These are phyloP conservation scores for Corvus moneduloides DNA, from an alignment of 2,113 vertebrate species.

Conservation along the genomic window DNA sequence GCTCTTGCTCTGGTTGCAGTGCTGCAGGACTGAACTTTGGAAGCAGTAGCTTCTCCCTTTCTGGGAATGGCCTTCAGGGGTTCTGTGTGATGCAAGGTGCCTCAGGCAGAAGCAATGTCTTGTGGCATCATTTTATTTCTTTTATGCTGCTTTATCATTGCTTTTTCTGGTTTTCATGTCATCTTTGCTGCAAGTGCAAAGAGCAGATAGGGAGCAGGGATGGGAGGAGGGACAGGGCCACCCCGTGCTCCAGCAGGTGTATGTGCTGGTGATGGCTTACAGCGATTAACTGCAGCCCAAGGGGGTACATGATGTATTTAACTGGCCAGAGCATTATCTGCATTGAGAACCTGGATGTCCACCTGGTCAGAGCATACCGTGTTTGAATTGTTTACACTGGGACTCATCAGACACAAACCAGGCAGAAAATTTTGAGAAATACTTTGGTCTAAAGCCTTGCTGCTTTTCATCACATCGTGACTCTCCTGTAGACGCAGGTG, in stretches of 20 bases:
- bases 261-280: no score
- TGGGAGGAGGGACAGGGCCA: not conserved
- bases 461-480: not conserved
- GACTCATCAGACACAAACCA: not conserved
- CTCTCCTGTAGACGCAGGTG: not conserved
- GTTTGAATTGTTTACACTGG: not conserved
- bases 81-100: not conserved
- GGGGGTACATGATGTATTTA: rapidly evolving
- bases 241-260: not conserved
- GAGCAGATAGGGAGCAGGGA: not conserved
- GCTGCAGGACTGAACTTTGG: not conserved
- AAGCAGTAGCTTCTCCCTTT: not conserved
- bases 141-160: not conserved
- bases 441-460: not conserved
- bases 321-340: not conserved
- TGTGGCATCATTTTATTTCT: not conserved
- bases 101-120: rapidly evolving
- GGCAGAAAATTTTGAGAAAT: not conserved
- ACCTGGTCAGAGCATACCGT: not conserved
- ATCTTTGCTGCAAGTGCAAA: not conserved
- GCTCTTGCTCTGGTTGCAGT: rapidly evolving
- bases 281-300: not conserved
- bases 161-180: not conserved
- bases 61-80: not conserved
- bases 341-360: not conserved